Conservation (phyloP, 2,888 invertebrate species). For the Autographa pulchrina region DNA sequence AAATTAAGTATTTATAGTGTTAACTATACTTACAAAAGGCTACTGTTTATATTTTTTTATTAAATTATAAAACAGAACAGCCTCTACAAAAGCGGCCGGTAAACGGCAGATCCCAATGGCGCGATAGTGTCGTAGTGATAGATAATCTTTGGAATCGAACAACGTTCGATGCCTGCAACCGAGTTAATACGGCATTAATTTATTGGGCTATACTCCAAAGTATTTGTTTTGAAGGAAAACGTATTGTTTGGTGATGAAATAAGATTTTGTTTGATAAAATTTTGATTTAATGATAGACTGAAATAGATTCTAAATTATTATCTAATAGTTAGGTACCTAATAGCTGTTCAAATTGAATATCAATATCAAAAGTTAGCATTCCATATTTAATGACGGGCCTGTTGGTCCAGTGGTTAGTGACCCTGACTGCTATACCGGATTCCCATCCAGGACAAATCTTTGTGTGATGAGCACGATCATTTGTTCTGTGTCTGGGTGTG, state of each 20-base stretch:
- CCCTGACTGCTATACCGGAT: too few species aligned
- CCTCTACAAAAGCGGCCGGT: slow-evolving; percentile 65
- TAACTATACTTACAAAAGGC: too few species aligned
- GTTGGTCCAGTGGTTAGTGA: too few species aligned
- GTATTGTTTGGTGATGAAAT: slow-evolving; percentile 11
- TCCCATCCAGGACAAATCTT: too few species aligned
- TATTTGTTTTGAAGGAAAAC: slow-evolving; percentile 23
- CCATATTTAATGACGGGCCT: too few species aligned
- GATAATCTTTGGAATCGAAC: slow-evolving; percentile 87
- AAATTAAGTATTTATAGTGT: too few species aligned
- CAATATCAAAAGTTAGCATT: too few species aligned
- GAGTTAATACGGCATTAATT: slow-evolving; percentile 70
- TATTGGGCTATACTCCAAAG: slow-evolving; percentile 55
- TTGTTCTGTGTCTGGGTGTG: too few species aligned
- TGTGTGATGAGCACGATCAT: too few species aligned
- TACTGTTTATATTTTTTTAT: too few species aligned
- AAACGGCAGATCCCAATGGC: slow-evolving; percentile 71
- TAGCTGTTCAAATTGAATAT: too few species aligned
- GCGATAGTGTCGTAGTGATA: slow-evolving; percentile 86
- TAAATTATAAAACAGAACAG: slow-evolving; percentile 46
- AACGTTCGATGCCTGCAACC: slow-evolving; percentile 79
- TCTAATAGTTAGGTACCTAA: too few species aligned
- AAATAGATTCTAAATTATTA: neutral
- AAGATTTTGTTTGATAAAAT: neutral
- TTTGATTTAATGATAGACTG: neutral